Conservation (phyloP, 1,140 invertebrate species). For the Diploscapter pachys region DNA sequence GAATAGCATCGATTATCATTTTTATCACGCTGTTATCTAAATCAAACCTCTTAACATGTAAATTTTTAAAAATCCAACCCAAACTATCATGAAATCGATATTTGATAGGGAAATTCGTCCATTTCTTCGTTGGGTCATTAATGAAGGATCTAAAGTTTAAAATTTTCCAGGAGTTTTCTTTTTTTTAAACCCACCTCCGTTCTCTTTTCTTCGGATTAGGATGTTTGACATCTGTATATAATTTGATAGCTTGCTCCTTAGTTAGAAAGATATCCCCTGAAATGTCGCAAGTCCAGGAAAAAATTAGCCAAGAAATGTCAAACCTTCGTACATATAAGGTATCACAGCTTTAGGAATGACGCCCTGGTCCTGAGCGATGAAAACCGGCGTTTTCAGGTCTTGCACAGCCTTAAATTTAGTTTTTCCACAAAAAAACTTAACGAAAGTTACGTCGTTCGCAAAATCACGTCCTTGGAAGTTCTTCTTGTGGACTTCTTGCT, state of each 20-base stretch:
- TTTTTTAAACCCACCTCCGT: neutral
- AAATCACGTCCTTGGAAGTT: slow-evolving; percentile 30
- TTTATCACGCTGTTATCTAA: slow-evolving; percentile 39
- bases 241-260: slow-evolving; percentile 45
- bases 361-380: slow-evolving; percentile 31
- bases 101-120: slow-evolving; percentile 47
- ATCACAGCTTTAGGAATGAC: slow-evolving; percentile 16
- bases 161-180: neutral
- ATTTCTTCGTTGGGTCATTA: slow-evolving; percentile 49
- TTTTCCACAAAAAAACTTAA: neutral
- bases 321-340: slow-evolving; percentile 42
- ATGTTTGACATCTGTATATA: slow-evolving; percentile 17
- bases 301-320: neutral
- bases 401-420: slow-evolving; percentile 27
- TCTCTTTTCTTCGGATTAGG: slow-evolving; percentile 2
- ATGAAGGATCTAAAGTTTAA: slow-evolving; percentile 24
- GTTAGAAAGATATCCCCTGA: slow-evolving; percentile 54
- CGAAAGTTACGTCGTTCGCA: slow-evolving; percentile 32
- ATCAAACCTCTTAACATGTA: slow-evolving; percentile 43
- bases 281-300: neutral
- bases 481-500: slow-evolving; percentile 27
- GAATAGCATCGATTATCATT: slow-evolving; percentile 47
- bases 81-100: slow-evolving; percentile 53
- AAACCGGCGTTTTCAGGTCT: slow-evolving; percentile 29
- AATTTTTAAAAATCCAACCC: slow-evolving; percentile 2